Evolutionary conservation across 2,888 invertebrate genomes (phyloP).

Genomic region (Amblyteles armatorius): DNA sequence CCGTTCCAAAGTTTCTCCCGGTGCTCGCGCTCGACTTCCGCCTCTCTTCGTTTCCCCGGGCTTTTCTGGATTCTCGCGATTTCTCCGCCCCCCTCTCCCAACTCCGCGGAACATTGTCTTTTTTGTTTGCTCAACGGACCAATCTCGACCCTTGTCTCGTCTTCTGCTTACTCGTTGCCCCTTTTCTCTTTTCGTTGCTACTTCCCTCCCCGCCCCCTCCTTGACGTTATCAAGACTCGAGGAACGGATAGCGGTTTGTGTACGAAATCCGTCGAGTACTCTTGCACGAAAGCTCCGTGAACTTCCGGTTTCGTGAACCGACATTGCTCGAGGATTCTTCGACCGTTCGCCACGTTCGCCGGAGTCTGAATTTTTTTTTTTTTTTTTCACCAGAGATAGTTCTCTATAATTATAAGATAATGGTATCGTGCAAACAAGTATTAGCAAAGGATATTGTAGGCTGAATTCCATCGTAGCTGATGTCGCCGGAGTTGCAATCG

Average conservation of each 20-base stretch:
- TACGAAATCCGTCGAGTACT: slow-evolving; percentile 39
- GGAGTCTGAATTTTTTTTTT: no score
- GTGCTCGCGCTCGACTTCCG: slow-evolving; percentile 59
- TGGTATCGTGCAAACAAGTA: slow-evolving; percentile 70
- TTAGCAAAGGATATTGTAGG: slow-evolving; percentile 98
- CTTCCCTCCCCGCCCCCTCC: neutral
- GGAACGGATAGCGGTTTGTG: slow-evolving; percentile 9
- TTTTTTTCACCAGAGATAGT: no score
- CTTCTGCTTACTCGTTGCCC: slow-evolving; percentile 43
- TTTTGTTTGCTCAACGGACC: slow-evolving; percentile 59
- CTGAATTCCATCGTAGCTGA: slow-evolving; percentile 96
- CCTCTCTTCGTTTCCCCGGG: slow-evolving; percentile 53
- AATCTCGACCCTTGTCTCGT: slow-evolving; percentile 58
- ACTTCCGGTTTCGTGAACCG: slow-evolving; percentile 23
- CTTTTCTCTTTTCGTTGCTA: slow-evolving; percentile 21
- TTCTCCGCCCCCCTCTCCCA: neutral
- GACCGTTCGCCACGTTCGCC: neutral
- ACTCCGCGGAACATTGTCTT: slow-evolving; percentile 53
- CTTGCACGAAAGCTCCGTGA: slow-evolving; percentile 12
- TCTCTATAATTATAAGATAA: neutral
- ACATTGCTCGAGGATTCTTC: slow-evolving; percentile 24
- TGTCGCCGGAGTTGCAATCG: slow-evolving; percentile 96
- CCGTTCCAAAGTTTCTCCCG: slow-evolving; percentile 61
- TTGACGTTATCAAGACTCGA: slow-evolving; percentile 48
- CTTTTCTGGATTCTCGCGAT: slow-evolving; percentile 46